Percentiles rank a stretch among this genome's conserved stretches.
These are phyloP conservation scores for Equus quagga DNA, from an alignment of 2,113 vertebrate genomes.

Conservation along the genomic window DNA sequence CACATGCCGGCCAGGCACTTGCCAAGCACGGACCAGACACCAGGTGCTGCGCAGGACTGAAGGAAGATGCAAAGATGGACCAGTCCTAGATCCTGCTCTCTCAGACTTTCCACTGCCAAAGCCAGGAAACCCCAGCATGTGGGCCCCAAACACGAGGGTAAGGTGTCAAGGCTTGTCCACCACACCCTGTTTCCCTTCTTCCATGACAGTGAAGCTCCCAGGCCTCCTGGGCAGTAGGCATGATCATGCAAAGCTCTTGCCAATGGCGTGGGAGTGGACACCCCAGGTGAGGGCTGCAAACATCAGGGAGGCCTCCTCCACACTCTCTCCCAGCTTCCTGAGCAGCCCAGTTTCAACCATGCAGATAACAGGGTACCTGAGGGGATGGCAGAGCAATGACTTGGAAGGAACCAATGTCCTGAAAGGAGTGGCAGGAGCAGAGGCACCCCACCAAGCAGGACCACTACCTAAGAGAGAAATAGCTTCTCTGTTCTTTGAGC, in stretches of 20 bases:
- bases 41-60: background rate
- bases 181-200: background rate
- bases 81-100: background rate
- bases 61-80: background rate
- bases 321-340: background rate
- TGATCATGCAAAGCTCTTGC: background rate
- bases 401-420: background rate
- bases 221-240: background rate
- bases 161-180: background rate
- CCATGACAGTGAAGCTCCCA: background rate
- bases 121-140: fast-evolving
- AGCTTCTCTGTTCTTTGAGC: background rate
- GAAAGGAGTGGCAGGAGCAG: background rate
- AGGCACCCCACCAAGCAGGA: background rate
- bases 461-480: background rate
- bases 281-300: background rate
- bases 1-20: background rate
- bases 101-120: background rate
- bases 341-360: background rate
- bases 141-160: background rate
- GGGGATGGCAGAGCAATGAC: background rate
- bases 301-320: background rate
- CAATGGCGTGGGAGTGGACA: background rate
- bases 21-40: background rate
- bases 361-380: background rate